Percentiles rank a stretch among this genome's conserved stretches.
Evolutionary conservation across 2,113 vertebrate species (phyloP).

Genomic region (Lepisosteus oculatus): DNA sequence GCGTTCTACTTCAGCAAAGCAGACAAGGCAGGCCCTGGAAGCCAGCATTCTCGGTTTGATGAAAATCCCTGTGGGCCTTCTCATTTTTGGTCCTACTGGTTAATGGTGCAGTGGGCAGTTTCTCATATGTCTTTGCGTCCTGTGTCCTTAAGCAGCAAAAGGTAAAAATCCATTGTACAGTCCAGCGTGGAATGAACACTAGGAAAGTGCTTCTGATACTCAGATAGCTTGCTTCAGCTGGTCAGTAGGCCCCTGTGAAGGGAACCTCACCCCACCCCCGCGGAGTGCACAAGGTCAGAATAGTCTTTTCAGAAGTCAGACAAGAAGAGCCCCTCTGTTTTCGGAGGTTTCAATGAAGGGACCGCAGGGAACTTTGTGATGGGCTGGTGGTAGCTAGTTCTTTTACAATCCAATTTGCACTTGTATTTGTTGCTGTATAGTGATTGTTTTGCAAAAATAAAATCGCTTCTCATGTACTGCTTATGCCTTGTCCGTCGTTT

Average conservation of each 20-base stretch:
- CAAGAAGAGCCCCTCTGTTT: conserved; percentile 65
- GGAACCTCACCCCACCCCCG: neutral
- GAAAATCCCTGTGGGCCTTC: neutral
- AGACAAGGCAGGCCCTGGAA: neutral
- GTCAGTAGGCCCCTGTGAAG: neutral
- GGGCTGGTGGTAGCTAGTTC: conserved; percentile 82
- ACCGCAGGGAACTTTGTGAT: conserved; percentile 66
- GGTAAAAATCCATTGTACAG: neutral
- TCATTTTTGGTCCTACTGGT: neutral
- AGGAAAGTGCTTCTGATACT: neutral
- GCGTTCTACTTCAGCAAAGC: conserved; percentile 1
- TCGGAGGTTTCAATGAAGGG: conserved; percentile 60
- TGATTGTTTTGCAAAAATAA: conserved; percentile 87
- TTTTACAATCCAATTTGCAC: conserved; percentile 82
- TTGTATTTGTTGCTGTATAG: conserved; percentile 87
- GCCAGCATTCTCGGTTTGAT: neutral
- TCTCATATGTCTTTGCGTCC: no score
- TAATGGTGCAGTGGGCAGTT: no score
- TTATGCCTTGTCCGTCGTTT: neutral
- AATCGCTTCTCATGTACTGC: conserved; percentile 72
- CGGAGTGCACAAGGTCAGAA: conserved; percentile 51
- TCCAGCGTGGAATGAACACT: neutral
- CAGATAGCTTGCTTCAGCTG: neutral
- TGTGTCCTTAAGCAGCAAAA: neutral
- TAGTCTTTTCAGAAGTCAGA: conserved; percentile 55